Base-by-base conservation (phyloP, 2,797 vertebrate genomes). In the Cyprinella venusta region DNA sequence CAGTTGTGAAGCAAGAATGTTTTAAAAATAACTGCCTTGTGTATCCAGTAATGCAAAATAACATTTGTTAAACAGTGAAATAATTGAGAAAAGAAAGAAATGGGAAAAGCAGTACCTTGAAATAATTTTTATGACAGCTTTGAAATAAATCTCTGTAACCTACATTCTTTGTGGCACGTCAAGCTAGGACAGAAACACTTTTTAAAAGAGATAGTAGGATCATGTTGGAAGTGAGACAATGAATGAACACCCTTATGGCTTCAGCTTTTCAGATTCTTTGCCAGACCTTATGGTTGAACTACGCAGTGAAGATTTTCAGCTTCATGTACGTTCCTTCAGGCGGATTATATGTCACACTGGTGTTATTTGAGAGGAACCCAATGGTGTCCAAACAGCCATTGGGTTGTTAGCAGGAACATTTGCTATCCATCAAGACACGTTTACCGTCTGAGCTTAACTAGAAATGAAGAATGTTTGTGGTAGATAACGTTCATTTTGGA, bases 371-470 rank as follows among this genome's bases (percentile, higher is more conserved):
- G 54, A 72, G 71, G 52, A 86, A 48, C 56, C 54, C 65, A 33
- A 71, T 19, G 56, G 40, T 71, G 76, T 82, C 69, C 68, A 78
- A 81, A 84, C 50, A 54, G 81, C 86, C 87, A 40, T 8, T 13
- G 56, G 84, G 67, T 63, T 79, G 56, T 86, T 76, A 56, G 36
- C 74, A 82, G 69, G 21, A 84, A 64, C n/a, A 40, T 61, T 45
- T 80, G 69, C 24, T 50, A 74, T 84, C 79, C 64, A 82, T 86
- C 74, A 86, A 80, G 40, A 59, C 6, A 52, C 64, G 45, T 48
- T 61, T 56, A 65, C 26, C 3, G 15, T 9, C 38, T 77, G 21
- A 56, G 70, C 69, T 59, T 71, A 68, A 70, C 36, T 26, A 83
- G 64, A 77, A 33, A 40, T 54, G n/a, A 74, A 65, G 70, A 67